Base-by-base conservation (phyloP, 2,797 vertebrate species). In the Masticophis lateralis region DNA sequence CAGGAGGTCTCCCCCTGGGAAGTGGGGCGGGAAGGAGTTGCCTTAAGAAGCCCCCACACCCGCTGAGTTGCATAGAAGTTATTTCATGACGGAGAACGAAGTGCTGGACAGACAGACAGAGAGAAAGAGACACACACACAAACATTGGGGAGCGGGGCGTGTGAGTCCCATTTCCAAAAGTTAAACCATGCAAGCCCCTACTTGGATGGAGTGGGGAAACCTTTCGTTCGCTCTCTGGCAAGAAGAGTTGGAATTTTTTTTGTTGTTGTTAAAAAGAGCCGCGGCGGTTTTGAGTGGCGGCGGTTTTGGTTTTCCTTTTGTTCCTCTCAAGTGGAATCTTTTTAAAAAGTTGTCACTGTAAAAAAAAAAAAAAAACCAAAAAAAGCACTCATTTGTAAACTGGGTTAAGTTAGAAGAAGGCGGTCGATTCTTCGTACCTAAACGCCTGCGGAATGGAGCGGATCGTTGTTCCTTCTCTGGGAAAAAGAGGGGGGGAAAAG, bases 391-490 rank as follows among this genome's bases (percentile, higher is more conserved):
- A 90, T 95, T 97, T 97, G 97, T 98, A 98, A 98, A 98, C 97
- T 98, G 98, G 96, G 97, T 95, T 95, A 96, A 91, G 93, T 94
- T 93, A 92, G 96, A 92, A 63, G 86, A 69, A 97, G 98, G 98
- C 96, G 95, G 97, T 97, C 95, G 97, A 96, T 97, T 14, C 51
- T 32, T 92, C 95, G 98, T 98, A 98, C 98, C 98, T 97, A 97
- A 97, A 98, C 98, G 98, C 98, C 98, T 97, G 96, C 96, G 97
- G 97, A 96, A 97, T 97, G 96, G 97, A 98, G 98, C 97, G 98
- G 97, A 96, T 86, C 96, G 97, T 43, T 28, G 2, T 43, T 25
- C 8, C 13, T 5, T 22, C 87, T 89, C 90, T 95, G 97, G 96
- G 95, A 97, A 47, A 86, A 55, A 2, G 1, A 27, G 57, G 11